Evolutionary conservation across 1,140 invertebrate species (phyloP), one percentile per base, ranked within the genome.

Genomic region (Diorhabda sublineata): DNA sequence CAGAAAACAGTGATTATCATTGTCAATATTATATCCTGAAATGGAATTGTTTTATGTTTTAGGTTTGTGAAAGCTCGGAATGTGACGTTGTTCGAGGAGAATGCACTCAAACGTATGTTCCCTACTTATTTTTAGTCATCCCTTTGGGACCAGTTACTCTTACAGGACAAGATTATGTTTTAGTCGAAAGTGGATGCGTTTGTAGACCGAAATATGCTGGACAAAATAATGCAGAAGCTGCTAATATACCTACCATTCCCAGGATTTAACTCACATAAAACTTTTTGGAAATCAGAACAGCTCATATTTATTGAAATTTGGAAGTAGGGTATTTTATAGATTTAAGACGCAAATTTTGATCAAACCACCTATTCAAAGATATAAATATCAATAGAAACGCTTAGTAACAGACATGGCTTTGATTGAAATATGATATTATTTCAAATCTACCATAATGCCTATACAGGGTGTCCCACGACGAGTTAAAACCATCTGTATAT

Each of bases 101-200:
- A 77, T 96, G 94, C 80, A 93, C 93, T 52, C 94, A 96, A 82
- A 96, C 93, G 0, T 96, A 95, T 82, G 91, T 95, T 66, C 94
- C 94, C 5, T 95, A 96, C 81, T 82, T 96, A 68, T 96, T 96
- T 82, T 84, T 96, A 77, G 93, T 96, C 60, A 92, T 96, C 64
- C 94, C 94, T 0, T 81, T 96, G 44, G 94, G 94, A 2, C 94
- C 94, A 2, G 94, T 96, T 4, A 96, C 94, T 7, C 82, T 96
- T 8, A 96, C 93, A 9, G 94, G 92, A 5, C 93, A 95, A 79
- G 94, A 96, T 82, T 96, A 96, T 82, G 92, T 96, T 5, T 84
- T 96, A 26, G 93, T 96, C 3, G 94, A 96, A 79, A 95, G 92
- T 76, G 94, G 94, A 45, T 96, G 94, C 78, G 92, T 94, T 4